phyloP scores from a whole-genome alignment of 2,888 invertebrate species.

The Dugesia japonica region DNA sequence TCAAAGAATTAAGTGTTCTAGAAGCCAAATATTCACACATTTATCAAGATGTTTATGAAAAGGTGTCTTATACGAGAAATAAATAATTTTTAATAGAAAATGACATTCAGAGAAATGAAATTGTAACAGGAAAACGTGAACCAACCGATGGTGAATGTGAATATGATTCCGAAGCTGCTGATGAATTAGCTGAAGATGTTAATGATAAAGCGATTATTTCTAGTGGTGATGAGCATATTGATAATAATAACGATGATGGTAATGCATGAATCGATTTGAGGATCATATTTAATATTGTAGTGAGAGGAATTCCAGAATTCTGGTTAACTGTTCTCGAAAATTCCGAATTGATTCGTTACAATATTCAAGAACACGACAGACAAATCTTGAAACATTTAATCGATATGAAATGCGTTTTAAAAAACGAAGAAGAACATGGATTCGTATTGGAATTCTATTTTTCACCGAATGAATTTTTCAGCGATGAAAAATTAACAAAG shows the following conservation, averaged over 20 bases:
- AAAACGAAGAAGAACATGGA: constrained; percentile 49
- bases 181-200: constrained; percentile 49
- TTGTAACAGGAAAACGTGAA: constrained; percentile 59
- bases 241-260: not conserved
- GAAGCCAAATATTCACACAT: constrained; percentile 73
- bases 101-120: constrained; percentile 35
- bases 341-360: constrained; percentile 66
- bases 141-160: constrained; percentile 74
- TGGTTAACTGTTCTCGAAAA: constrained; percentile 87
- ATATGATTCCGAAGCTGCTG: constrained; percentile 64
- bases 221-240: constrained; percentile 13
- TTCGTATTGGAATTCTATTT: constrained; percentile 77
- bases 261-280: not conserved
- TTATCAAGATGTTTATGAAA: constrained; percentile 63
- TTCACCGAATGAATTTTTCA: constrained; percentile 73
- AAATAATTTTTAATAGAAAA: too few relatives aligned
- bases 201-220: constrained; percentile 29
- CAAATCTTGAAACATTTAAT: constrained; percentile 67
- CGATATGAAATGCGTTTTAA: constrained; percentile 53
- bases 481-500: constrained; percentile 70
- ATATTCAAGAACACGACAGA: constrained; percentile 67
- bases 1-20: constrained; percentile 74
- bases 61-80: too few relatives aligned
- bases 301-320: constrained; percentile 72
- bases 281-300: constrained; percentile 31